These are phyloP conservation scores for Antedon mediterranea DNA, from an alignment of 53 echinoderm and acorn worm species.

Conservation along the genomic window DNA sequence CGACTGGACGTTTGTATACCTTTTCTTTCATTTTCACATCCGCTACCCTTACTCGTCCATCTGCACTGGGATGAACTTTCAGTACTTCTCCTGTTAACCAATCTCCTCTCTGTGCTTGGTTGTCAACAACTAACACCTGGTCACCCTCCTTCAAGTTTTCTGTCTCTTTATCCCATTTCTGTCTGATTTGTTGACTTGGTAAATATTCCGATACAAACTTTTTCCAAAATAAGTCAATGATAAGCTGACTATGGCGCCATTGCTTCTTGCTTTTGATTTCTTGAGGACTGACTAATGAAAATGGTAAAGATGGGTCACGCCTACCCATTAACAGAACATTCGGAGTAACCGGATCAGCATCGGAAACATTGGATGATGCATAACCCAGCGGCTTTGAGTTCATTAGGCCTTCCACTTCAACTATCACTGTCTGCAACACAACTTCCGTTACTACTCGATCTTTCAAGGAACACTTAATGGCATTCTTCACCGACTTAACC, in stretches of 20 bases:
- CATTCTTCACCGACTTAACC: neutral
- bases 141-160: neutral
- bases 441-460: neutral
- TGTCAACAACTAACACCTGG: constrained; percentile 7
- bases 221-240: constrained; percentile 13
- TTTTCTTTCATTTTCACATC: constrained; percentile 6
- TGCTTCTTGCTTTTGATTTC: constrained; percentile 12
- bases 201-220: constrained; percentile 17
- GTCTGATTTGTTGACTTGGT: constrained; percentile 6
- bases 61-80: constrained; percentile 12
- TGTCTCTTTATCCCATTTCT: constrained; percentile 9
- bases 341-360: neutral
- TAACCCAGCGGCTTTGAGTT: no score
- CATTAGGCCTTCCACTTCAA: no score
- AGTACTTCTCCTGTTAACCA: constrained; percentile 10
- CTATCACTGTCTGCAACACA: neutral
- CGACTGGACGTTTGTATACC: constrained; percentile 14
- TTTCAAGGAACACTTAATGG: neutral
- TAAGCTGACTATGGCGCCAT: constrained; percentile 11
- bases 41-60: constrained; percentile 10
- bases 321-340: neutral
- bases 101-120: constrained; percentile 12
- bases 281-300: neutral
- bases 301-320: neutral
- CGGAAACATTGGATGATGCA: neutral